Conservation (phyloP, 2,113 vertebrate genomes). For the Lophius piscatorius region DNA sequence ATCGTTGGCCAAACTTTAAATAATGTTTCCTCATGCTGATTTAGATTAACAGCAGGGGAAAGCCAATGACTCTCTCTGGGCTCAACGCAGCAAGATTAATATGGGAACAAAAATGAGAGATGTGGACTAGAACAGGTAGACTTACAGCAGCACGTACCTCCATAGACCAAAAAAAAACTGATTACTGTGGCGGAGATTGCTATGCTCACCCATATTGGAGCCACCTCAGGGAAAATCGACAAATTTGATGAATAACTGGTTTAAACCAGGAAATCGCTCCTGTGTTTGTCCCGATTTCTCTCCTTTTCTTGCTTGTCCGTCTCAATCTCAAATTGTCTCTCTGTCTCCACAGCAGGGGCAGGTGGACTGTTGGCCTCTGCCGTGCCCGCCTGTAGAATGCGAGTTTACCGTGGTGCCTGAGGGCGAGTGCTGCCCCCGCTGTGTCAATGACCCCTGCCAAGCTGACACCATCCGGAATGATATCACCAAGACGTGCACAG, state of each 20-base stretch:
- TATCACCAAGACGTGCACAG: conserved; percentile 95
- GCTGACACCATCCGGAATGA: conserved; percentile 92
- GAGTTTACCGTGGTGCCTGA: conserved; percentile 92
- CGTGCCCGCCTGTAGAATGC: conserved; percentile 90
- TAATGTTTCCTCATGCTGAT: conserved; percentile 50
- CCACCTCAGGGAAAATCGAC: conserved; percentile 53
- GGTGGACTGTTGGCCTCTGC: conserved; percentile 97
- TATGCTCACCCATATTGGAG: conserved; percentile 64
- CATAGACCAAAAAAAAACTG: conserved; percentile 28
- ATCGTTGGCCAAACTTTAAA: conserved; percentile 39
- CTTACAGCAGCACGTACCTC: conserved; percentile 60
- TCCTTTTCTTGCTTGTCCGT: background rate
- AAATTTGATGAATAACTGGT: conserved; percentile 40
- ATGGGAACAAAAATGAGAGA: conserved; percentile 40
- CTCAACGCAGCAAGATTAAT: conserved; percentile 60
- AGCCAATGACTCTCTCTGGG: conserved; percentile 58
- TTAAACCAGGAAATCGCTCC: conserved; percentile 1
- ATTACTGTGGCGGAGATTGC: conserved; percentile 59
- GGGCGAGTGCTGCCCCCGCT: conserved; percentile 92
- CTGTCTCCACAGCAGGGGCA: conserved; percentile 86
- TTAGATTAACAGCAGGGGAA: conserved; percentile 45
- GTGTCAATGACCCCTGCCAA: conserved; percentile 93
- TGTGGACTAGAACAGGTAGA: conserved; percentile 50
- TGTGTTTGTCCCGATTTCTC: background rate
- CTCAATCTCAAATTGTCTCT: conserved; percentile 7